phyloP scores from a whole-genome alignment of 2,888 invertebrate species.

The Drosophila anomalata region DNA sequence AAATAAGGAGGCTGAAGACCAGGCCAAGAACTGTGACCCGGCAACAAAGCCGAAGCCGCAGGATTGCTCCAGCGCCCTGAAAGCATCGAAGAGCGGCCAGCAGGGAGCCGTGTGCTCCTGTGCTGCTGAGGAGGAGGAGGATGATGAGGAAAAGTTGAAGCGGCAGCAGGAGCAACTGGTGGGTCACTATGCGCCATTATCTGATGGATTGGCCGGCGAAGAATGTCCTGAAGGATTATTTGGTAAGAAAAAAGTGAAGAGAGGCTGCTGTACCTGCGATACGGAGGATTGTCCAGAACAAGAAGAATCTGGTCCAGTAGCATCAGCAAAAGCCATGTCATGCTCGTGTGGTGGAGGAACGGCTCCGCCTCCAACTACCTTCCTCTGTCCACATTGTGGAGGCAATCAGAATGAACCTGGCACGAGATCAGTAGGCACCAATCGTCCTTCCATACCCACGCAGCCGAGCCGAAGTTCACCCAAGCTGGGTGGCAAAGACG shows the following conservation, averaged over 20 bases:
- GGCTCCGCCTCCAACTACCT: not conserved
- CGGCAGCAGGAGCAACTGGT: not conserved
- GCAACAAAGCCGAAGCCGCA: not conserved
- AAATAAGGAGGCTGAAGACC: not conserved
- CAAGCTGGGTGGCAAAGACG: not conserved
- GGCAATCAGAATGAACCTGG: not conserved
- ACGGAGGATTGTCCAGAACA: not conserved
- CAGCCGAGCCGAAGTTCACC: too few species aligned
- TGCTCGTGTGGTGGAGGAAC: not conserved
- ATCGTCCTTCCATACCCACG: not conserved
- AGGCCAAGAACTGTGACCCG: not conserved
- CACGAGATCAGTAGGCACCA: not conserved
- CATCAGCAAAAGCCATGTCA: not conserved
- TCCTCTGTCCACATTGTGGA: constrained; percentile 20
- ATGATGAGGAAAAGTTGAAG: not conserved
- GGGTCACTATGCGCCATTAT: constrained; percentile 10
- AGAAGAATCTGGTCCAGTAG: not conserved
- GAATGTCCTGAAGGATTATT: not conserved
- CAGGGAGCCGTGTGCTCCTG: not conserved
- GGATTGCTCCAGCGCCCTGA: not conserved
- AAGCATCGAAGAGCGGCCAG: not conserved
- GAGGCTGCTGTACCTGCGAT: not conserved
- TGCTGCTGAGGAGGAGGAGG: not conserved
- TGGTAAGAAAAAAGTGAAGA: not conserved
- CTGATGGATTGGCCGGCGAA: not conserved